Conservation (phyloP, 2,888 invertebrate species). For the Phania funesta region DNA sequence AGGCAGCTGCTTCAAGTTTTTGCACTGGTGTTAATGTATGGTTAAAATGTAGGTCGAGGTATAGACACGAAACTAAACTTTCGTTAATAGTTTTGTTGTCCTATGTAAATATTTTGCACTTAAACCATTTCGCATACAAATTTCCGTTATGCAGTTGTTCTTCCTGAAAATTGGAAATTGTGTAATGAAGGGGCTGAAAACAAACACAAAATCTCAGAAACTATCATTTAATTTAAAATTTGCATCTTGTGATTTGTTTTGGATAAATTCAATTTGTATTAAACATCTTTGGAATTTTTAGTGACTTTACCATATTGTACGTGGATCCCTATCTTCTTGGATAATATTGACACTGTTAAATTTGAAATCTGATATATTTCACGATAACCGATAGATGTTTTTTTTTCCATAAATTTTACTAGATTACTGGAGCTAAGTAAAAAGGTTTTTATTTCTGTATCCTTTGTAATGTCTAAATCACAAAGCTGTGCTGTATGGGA, state of each 20-base stretch:
- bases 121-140: not conserved
- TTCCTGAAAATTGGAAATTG: constrained; percentile 54
- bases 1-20: constrained; percentile 1
- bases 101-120: not conserved
- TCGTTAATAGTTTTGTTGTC: constrained; percentile 2
- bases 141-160: constrained; percentile 9
- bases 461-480: constrained; percentile 26
- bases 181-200: constrained; percentile 30
- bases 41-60: constrained; percentile 39
- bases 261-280: constrained; percentile 19
- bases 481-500: constrained; percentile 42
- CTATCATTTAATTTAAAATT: constrained; percentile 30
- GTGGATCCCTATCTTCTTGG: constrained; percentile 5
- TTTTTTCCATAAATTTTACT: no score
- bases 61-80: constrained; percentile 22
- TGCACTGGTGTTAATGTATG: constrained; percentile 23
- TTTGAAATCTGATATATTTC: not conserved
- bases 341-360: not conserved
- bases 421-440: no score
- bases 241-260: constrained; percentile 24
- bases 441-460: constrained; percentile 6
- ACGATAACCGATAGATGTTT: no score
- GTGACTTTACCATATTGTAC: not conserved
- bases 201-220: constrained; percentile 1
- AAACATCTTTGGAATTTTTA: constrained; percentile 24